phyloP scores from a whole-genome alignment of 2,113 vertebrate genomes.

The Lepus timidus region DNA sequence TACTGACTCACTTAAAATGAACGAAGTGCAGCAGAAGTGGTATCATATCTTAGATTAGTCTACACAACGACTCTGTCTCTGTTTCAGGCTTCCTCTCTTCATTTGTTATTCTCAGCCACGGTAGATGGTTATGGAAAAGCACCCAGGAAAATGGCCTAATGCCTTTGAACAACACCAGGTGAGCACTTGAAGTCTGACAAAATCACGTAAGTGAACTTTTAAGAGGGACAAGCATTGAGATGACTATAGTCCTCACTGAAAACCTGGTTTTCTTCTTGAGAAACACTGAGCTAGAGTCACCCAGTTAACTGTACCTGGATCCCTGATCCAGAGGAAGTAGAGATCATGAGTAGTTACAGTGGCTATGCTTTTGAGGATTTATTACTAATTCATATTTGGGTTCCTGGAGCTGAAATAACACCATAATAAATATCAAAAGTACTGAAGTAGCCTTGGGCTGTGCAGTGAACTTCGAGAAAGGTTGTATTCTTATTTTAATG shows the following conservation, averaged over 20 bases:
- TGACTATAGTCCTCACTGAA: not conserved
- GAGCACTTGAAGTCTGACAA: not conserved
- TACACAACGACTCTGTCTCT: not conserved
- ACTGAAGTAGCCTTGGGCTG: not conserved
- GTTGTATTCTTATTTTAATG: too few relatives aligned
- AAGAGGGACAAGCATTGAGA: not conserved
- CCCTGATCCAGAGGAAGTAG: not conserved
- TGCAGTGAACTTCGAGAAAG: not conserved
- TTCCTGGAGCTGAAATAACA: not conserved
- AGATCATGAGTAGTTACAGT: not conserved
- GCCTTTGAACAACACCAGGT: not conserved
- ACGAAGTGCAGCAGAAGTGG: not conserved
- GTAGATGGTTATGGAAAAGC: accelerated
- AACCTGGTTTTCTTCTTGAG: not conserved
- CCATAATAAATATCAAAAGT: not conserved
- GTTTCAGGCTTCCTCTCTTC: not conserved
- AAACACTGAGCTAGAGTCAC: not conserved
- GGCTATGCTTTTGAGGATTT: not conserved
- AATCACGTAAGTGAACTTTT: not conserved
- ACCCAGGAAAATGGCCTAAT: not conserved
- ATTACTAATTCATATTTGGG: not conserved
- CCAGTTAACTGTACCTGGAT: not conserved
- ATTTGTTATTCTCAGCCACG: not conserved
- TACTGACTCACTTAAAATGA: not conserved
- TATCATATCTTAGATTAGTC: not conserved